Base-by-base conservation (phyloP, 2,888 invertebrate genomes). In the Sceliomorpha sp. region DNA sequence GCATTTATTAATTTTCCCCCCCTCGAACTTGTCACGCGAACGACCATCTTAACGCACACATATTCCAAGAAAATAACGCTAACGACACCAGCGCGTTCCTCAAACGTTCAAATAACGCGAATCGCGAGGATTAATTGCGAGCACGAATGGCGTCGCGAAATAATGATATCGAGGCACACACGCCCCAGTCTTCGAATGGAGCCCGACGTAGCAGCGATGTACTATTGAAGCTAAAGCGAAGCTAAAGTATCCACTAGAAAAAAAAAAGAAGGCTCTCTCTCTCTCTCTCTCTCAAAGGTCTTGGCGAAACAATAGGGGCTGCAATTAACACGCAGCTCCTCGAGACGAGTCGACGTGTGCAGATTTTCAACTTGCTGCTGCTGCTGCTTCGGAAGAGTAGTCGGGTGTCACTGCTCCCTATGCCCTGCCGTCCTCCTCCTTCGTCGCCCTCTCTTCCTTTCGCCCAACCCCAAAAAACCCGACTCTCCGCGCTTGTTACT, bases 271-370 rank as follows among this genome's bases (percentile, higher is more conserved):
- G n/a, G n/a, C n/a, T n/a, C n/a, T n/a, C n/a, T n/a, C n/a, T n/a
- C n/a, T n/a, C n/a, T n/a, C n/a, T n/a, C 62, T 51, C 62, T 60
- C 68, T 62, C 68, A 68, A 68, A 68, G 60, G 62, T 68, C 68
- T 69, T 53, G 56, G 58, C 32, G 56, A 51, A 62, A 69, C 68
- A 69, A 69, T 69, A 51, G 62, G 45, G 40, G 42, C 68, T 62
- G 68, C 73, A 76, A 76, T 76, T 74, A 76, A 74, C 71, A 70
- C 69, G 70, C 64, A 70, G 48, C 72, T 64, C 53, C 72, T 76
- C 71, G 74, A 76, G 75, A 76, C 75, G 47, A 59, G 75, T 68
- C 71, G 70, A 74, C 75, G 73, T 60, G 72, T 73, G 73, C 74
- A 72, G 71, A 74, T 76, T 76, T 74, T 55, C 59, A 68, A 60